Evolutionary conservation across 1,140 invertebrate genomes (phyloP).

Genomic region (Eriosoma lanigerum): DNA sequence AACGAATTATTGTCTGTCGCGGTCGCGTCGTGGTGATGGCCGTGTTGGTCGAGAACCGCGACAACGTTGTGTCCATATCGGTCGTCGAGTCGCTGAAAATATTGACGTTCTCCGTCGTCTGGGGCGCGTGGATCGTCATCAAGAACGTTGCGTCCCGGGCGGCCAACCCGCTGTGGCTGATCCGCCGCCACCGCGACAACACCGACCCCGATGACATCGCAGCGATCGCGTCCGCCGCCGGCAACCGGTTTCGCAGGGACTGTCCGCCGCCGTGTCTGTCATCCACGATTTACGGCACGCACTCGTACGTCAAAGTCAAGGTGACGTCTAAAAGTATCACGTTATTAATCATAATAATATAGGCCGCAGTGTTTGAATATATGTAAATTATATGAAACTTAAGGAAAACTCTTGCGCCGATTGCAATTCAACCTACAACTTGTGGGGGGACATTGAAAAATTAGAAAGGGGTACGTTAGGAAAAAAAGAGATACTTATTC

Average conservation of each 20-base stretch:
- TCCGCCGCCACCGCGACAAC: neutral
- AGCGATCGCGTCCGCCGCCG: too few species aligned
- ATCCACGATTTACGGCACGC: constrained; percentile 16
- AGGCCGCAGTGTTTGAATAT: too few species aligned
- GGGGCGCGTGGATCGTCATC: constrained; percentile 34
- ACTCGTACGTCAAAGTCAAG: constrained; percentile 47
- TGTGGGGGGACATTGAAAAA: too few species aligned
- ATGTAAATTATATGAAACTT: too few species aligned
- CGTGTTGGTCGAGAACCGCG: constrained; percentile 3
- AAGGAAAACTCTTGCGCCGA: too few species aligned
- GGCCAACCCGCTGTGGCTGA: neutral
- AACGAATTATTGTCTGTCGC: too few species aligned
- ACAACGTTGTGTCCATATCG: constrained; percentile 39
- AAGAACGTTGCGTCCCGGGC: neutral
- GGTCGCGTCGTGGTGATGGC: neutral
- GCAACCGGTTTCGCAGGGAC: neutral
- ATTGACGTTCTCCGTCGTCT: neutral
- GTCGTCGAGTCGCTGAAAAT: constrained; percentile 17
- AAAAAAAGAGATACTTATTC: too few species aligned
- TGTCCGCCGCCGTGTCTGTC: constrained; percentile 31
- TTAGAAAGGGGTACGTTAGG: too few species aligned
- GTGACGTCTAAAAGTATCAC: too few species aligned
- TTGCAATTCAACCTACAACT: too few species aligned
- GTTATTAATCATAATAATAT: too few species aligned
- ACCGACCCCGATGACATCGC: too few species aligned